phyloP scores from a whole-genome alignment of 2,888 invertebrate genomes.

The Brachypalpus laphriformis region DNA sequence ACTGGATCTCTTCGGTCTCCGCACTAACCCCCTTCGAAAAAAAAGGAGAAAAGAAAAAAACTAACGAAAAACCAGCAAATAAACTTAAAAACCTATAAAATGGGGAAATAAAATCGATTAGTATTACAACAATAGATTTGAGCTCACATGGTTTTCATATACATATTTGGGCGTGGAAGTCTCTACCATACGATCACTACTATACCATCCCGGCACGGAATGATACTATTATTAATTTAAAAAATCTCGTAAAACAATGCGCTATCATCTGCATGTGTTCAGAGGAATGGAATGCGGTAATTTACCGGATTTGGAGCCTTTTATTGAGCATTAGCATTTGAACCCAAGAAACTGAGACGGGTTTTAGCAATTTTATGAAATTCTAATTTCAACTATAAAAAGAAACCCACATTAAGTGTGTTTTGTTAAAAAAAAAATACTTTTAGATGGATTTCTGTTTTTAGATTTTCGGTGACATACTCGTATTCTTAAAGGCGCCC shows the following conservation, averaged over 20 bases:
- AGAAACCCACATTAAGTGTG: conserved; percentile 10
- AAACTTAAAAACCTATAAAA: conserved; percentile 40
- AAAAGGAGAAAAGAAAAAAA: conserved; percentile 3
- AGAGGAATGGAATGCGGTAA: conserved; percentile 12
- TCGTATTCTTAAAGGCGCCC: conserved; percentile 24
- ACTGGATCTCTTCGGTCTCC: conserved; percentile 20
- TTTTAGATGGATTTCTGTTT: background rate
- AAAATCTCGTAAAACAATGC: conserved; percentile 41
- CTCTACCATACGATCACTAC: background rate
- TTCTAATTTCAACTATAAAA: conserved; percentile 35
- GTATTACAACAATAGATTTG: conserved; percentile 24
- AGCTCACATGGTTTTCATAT: background rate
- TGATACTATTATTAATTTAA: conserved; percentile 18
- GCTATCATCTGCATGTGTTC: background rate
- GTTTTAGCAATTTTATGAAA: conserved; percentile 47
- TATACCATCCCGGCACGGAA: background rate
- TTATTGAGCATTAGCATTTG: conserved; percentile 23
- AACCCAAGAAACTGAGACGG: conserved; percentile 1
- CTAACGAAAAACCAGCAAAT: conserved; percentile 23
- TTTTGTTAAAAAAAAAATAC: background rate
- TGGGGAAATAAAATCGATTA: conserved; percentile 34
- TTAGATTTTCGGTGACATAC: background rate
- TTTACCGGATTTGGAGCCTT: conserved; percentile 35
- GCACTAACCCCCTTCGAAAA: background rate
- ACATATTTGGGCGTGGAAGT: background rate